Evolutionary conservation across 2,797 vertebrate genomes (phyloP), one percentile per base, ranked within the genome.

Genomic region (Antrozous pallidus): DNA sequence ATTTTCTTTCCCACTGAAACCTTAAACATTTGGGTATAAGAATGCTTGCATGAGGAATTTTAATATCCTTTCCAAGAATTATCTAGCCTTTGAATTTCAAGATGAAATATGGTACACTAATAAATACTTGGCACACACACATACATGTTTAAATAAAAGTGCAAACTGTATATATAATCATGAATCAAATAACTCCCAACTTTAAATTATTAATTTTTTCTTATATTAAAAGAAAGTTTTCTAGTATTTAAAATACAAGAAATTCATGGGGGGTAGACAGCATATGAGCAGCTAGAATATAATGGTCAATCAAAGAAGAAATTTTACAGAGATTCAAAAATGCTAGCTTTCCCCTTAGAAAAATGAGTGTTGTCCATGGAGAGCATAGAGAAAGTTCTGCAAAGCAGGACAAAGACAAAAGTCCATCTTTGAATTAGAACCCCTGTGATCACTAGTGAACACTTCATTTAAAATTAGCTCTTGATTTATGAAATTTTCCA

Each of bases 71-170:
- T 80, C 67, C 54, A 88, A 84, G 8, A 92, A 83, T 71, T 77
- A 75, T 61, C 18, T 84, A 84, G 69, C 22, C 7, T 65, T 92
- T 87, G 42, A 54, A 65, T 74, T 93, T 92, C 84, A 86, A 69
- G 56, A 89, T 47, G 47, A 94, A 93, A 87, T 82, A 82, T 40
- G 40, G 47, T 16, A 36, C 13, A 54, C 49, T 54, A 88, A 79
- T 89, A 88, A 85, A 61, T 69, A 63, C 36, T 67, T 93, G 26
- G 42, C 79, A 38, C 28, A 69, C 17, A 88, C 36, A 88, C 2
- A 54, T 14, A 81, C 3, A 82, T 16, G 5, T 38, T 54, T 79
- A 86, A 77, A 65, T 81, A 49, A 78, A 82, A 93, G 63, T 38
- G 84, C 6, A 83, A 73, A 75, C 13, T 75, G 17, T n/a, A 83